Evolutionary conservation across 2,888 invertebrate genomes (phyloP).

Genomic region (Chelonus formosanus): DNA sequence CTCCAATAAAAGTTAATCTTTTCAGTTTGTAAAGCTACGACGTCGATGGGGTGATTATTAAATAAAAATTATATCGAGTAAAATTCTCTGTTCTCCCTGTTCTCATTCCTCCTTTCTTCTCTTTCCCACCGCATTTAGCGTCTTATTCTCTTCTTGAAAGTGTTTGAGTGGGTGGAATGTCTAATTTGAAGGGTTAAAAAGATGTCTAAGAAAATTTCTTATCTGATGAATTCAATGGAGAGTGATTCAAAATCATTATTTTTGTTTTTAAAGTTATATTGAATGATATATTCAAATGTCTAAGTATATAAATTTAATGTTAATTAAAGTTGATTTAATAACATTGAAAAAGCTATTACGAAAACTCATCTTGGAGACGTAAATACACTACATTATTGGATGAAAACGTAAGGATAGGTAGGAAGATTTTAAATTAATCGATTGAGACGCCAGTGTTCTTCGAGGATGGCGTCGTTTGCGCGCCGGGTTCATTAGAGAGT

Average conservation of each 20-base stretch:
- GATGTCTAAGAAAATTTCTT: slow-evolving; percentile 33
- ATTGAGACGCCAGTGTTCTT: slow-evolving; percentile 60
- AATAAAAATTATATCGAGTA: slow-evolving; percentile 41
- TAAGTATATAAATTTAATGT: not conserved
- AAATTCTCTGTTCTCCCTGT: slow-evolving; percentile 15
- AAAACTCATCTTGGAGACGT: not conserved
- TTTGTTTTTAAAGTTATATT: too few relatives aligned
- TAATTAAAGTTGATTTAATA: too few relatives aligned
- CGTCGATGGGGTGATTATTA: slow-evolving; percentile 30
- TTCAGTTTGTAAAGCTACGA: slow-evolving; percentile 25
- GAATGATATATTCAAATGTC: too few relatives aligned
- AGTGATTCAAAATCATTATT: slow-evolving; percentile 37
- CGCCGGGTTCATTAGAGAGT: slow-evolving; percentile 63
- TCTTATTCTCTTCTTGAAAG: slow-evolving; percentile 12
- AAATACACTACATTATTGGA: slow-evolving; percentile 3
- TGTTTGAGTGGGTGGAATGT: slow-evolving; percentile 20
- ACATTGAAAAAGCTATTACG: not conserved
- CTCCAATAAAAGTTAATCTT: slow-evolving; percentile 48
- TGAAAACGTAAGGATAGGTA: slow-evolving; percentile 31
- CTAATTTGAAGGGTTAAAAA: slow-evolving; percentile 24
- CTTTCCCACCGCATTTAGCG: slow-evolving; percentile 4
- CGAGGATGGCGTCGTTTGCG: slow-evolving; percentile 56
- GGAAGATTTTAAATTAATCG: slow-evolving; percentile 61
- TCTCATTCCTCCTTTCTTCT: slow-evolving; percentile 7
- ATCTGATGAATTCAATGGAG: slow-evolving; percentile 39